Percentiles rank a stretch among this genome's conserved stretches.
Evolutionary conservation across 1,140 invertebrate genomes (phyloP).

Genomic region (Macrotrachela quadricornifera): DNA sequence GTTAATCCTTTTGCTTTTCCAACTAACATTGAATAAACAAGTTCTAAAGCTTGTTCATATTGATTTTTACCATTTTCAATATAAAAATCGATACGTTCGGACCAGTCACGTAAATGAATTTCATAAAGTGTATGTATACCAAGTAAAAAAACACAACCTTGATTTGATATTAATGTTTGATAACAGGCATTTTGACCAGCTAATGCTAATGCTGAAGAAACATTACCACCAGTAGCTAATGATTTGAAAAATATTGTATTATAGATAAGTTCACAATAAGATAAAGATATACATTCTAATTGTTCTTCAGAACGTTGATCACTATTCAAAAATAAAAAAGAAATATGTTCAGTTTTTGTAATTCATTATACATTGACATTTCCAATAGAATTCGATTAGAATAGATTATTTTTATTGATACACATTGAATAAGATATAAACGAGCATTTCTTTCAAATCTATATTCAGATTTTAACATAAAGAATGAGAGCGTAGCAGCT

Average conservation of each 20-base stretch:
- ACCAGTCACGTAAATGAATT: slow-evolving; percentile 57
- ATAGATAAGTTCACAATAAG: slow-evolving; percentile 50
- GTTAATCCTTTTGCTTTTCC: slow-evolving; percentile 44
- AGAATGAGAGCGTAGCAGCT: too few species aligned
- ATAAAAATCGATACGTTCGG: slow-evolving; percentile 35
- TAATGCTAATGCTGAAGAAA: slow-evolving; percentile 51
- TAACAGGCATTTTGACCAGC: slow-evolving; percentile 68
- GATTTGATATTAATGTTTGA: slow-evolving; percentile 59
- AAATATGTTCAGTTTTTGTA: too few species aligned
- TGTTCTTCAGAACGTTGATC: too few species aligned
- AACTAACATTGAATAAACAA: slow-evolving; percentile 45
- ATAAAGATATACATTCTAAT: too few species aligned
- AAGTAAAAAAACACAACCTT: slow-evolving; percentile 57
- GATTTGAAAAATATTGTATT: slow-evolving; percentile 71
- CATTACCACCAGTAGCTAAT: slow-evolving; percentile 49
- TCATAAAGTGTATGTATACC: slow-evolving; percentile 58
- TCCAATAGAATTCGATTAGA: too few species aligned
- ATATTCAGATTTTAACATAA: too few species aligned
- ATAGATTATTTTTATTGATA: too few species aligned
- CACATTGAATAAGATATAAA: too few species aligned
- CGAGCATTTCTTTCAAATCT: too few species aligned
- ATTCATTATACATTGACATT: too few species aligned
- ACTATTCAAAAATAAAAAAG: too few species aligned
- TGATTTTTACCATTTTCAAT: slow-evolving; percentile 35
- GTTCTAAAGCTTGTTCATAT: slow-evolving; percentile 38